Evolutionary conservation across 35 echinoderm and acorn worm species (phyloP).

Genomic region (Stichopus chloronotus): DNA sequence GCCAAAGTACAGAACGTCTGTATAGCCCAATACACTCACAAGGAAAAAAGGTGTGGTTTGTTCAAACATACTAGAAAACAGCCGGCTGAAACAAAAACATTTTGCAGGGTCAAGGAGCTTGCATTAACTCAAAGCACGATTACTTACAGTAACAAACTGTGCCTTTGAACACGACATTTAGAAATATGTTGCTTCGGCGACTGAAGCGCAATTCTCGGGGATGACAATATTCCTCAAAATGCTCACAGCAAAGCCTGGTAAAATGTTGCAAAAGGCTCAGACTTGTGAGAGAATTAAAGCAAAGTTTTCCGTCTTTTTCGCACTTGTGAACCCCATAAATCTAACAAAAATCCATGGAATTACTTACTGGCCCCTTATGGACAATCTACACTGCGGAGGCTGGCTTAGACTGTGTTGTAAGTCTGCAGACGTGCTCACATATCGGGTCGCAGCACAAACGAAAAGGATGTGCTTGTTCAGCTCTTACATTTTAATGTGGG

Average conservation of each 20-base stretch:
- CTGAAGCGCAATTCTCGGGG: background rate
- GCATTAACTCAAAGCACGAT: too few relatives aligned
- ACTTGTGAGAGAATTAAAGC: background rate
- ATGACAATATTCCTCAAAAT: background rate
- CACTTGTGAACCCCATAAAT: constrained; percentile 15
- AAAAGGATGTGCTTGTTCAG: background rate
- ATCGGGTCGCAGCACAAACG: background rate
- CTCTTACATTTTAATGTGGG: constrained; percentile 24
- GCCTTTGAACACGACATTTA: background rate
- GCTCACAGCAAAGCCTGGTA: too few relatives aligned
- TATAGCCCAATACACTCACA: too few relatives aligned
- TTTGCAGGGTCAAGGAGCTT: too few relatives aligned
- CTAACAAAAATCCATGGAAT: constrained; percentile 20
- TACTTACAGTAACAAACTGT: too few relatives aligned
- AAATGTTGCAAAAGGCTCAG: too few relatives aligned
- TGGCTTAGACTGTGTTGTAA: background rate
- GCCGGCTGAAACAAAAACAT: too few relatives aligned
- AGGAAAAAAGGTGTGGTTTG: too few relatives aligned
- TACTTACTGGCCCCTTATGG: constrained; percentile 7
- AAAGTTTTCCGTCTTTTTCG: background rate
- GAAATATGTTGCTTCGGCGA: background rate
- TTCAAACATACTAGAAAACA: too few relatives aligned
- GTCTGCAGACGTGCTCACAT: background rate
- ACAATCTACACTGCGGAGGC: background rate
- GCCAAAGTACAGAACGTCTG: too few relatives aligned